Evolutionary conservation across 2,888 invertebrate genomes (phyloP), one percentile per base, ranked within the genome.

Genomic region (Rotaria socialis): DNA sequence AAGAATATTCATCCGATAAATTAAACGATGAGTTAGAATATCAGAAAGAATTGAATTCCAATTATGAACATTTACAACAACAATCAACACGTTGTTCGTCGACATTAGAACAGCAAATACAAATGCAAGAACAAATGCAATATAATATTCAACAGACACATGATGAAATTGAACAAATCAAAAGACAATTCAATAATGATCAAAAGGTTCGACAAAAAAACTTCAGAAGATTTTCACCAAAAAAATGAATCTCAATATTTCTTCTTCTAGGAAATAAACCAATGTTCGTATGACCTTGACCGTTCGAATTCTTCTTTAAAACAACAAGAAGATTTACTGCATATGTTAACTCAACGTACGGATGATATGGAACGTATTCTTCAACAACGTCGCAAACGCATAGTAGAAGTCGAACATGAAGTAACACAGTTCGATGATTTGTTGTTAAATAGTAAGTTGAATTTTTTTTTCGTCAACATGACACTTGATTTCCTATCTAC

Each of bases 251-350:
- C 11, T 52, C 14, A 11, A 52, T 52, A 55, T 5, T 55, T 55
- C 4, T 55, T 55, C 55, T 55, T 22, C 19, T 43, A 80, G 80
- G 80, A 80, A 22, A 80, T 80, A 41, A 2, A 0, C 14, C 47
- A 80, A 47, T n/a, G 4, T 14, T 2, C 47, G 8, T 11, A 80
- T 47, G 80, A 80, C 47, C n/a, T 80, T 47, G 80, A 80, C 47
- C 47, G n/a, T n/a, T 47, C 47, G 6, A 80, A 24, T 22, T 10
- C 80, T 10, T 80, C 47, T 3, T 47, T 47, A 0, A 47, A 24
- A n/a, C 43, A 80, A 43, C 80, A 80, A 80, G 80, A 80, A 47
- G 47, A 80, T n/a, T n/a, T 80, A n/a, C 5, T 43, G 47, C 24
- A 47, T n/a, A 10, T 80, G n/a, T 80, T 47, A 47, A 43, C 1